Evolutionary conservation across 2,113 vertebrate genomes (phyloP).

Genomic region (Megatriorchis doriae): DNA sequence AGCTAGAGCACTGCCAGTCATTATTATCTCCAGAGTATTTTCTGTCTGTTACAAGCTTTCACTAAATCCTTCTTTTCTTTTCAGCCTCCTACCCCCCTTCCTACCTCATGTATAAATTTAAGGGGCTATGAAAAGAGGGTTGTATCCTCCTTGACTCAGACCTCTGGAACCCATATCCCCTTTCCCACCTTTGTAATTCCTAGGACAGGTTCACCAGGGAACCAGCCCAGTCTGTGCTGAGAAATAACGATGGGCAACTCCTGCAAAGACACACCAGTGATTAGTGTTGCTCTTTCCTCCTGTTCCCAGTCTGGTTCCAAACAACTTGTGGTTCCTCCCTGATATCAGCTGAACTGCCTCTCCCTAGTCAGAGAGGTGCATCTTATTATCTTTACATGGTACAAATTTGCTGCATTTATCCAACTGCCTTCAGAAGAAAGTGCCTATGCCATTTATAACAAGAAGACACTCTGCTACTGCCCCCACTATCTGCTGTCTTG

Average conservation of each 20-base stretch:
- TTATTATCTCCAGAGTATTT: not conserved
- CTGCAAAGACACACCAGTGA: not conserved
- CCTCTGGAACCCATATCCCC: not conserved
- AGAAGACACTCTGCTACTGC: too few species aligned
- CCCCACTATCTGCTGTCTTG: not conserved
- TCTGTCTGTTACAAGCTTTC: not conserved
- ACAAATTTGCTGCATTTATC: not conserved
- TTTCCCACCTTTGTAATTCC: not conserved
- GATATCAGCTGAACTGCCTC: not conserved
- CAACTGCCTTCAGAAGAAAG: not conserved
- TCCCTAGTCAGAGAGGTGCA: not conserved
- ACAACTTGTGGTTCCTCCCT: not conserved
- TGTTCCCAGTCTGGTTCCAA: not conserved
- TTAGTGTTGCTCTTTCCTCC: not conserved
- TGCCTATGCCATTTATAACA: fast-evolving
- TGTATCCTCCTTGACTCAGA: not conserved
- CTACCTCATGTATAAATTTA: not conserved
- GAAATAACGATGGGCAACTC: not conserved
- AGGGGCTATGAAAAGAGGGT: not conserved
- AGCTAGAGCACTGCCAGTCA: not conserved
- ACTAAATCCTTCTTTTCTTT: not conserved
- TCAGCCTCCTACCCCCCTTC: not conserved
- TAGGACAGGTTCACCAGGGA: not conserved
- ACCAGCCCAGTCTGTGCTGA: not conserved
- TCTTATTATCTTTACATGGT: not conserved